These are phyloP conservation scores for Emesis russula DNA, from an alignment of 2,888 invertebrate genomes.

Conservation along the genomic window DNA sequence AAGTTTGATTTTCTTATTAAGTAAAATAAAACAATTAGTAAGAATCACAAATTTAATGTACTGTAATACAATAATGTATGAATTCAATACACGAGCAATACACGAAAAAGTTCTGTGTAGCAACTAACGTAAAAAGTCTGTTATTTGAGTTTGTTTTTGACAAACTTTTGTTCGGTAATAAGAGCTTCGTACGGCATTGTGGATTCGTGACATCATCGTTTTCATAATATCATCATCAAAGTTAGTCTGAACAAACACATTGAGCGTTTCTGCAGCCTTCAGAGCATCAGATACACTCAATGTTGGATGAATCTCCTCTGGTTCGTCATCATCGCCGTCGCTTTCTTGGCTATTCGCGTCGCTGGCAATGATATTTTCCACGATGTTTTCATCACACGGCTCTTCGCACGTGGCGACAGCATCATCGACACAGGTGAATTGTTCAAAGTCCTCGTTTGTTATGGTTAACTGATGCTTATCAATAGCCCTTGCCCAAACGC, in stretches of 20 bases:
- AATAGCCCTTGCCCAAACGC: neutral
- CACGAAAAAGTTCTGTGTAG: neutral
- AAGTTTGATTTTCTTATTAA: constrained; percentile 23
- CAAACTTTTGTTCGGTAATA: constrained; percentile 78
- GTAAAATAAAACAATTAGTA: neutral
- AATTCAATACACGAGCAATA: neutral
- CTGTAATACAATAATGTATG: constrained; percentile 38
- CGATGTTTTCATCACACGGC: constrained; percentile 85
- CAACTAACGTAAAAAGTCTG: constrained; percentile 57
- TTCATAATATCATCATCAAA: constrained; percentile 80
- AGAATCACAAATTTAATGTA: constrained; percentile 32
- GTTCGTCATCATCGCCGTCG: constrained; percentile 81
- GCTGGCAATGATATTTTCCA: constrained; percentile 82
- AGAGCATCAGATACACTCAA: constrained; percentile 42
- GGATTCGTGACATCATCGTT: constrained; percentile 80
- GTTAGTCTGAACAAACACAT: constrained; percentile 73
- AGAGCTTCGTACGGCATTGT: constrained; percentile 81
- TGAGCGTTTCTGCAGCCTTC: constrained; percentile 40
- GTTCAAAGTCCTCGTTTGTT: constrained; percentile 64
- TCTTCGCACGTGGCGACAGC: constrained; percentile 82
- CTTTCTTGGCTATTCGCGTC: constrained; percentile 79
- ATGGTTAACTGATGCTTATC: constrained; percentile 8
- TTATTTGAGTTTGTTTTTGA: constrained; percentile 65
- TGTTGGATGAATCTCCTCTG: constrained; percentile 70
- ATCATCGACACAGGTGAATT: constrained; percentile 74